These are phyloP conservation scores for Agrotis clavis DNA, from an alignment of 2,888 invertebrate genomes.

Conservation along the genomic window DNA sequence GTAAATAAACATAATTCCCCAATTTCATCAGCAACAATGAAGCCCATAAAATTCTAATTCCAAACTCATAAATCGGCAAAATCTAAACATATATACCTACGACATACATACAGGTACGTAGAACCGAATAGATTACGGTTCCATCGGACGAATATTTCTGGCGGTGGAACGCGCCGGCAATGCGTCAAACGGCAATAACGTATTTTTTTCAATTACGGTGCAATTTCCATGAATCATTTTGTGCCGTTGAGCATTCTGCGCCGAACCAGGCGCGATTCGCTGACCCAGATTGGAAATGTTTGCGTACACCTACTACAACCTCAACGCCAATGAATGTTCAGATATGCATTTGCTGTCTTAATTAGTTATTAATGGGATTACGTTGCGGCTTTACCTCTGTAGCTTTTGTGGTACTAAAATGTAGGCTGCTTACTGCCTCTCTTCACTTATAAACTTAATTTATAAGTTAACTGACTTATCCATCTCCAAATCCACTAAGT, in stretches of 20 bases:
- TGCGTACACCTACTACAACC: conserved; percentile 81
- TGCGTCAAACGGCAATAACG: conserved; percentile 88
- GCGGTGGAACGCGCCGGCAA: conserved; percentile 78
- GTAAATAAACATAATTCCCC: background rate
- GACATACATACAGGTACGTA: conserved; percentile 42
- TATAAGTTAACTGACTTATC: background rate
- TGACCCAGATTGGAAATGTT: conserved; percentile 87
- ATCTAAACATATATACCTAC: conserved; percentile 44
- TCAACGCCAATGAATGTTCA: conserved; percentile 74
- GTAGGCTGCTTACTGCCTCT: too few species aligned
- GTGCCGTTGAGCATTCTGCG: conserved; percentile 80
- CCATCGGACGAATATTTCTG: conserved; percentile 71
- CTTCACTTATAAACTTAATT: background rate
- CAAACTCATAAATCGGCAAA: conserved; percentile 44
- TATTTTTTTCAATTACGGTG: conserved; percentile 89
- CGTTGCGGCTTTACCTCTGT: background rate
- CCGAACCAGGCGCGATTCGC: conserved; percentile 73
- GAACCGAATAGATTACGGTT: conserved; percentile 68
- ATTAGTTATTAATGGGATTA: conserved; percentile 52
- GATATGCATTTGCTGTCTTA: conserved; percentile 67
- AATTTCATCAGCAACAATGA: conserved; percentile 22
- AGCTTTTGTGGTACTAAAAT: background rate
- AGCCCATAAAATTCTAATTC: conserved; percentile 52
- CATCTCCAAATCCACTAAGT: background rate
- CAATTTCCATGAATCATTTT: conserved; percentile 89